Percentiles rank a stretch among this genome's conserved stretches.
Conservation (phyloP, 2,888 invertebrate species). For the Micoletzkya japonica region DNA sequence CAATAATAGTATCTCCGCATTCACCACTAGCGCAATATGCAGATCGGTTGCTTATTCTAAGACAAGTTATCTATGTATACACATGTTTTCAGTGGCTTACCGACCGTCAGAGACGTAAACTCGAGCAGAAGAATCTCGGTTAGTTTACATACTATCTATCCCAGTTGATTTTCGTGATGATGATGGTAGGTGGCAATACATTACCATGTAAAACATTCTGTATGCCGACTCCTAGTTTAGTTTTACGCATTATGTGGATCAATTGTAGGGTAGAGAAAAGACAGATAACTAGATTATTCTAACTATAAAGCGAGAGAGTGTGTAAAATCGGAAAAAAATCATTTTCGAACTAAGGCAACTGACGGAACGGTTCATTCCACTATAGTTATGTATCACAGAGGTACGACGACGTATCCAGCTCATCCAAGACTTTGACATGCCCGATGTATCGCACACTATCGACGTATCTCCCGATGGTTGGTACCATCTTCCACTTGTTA, state of each 20-base stretch:
- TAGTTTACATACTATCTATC: conserved; percentile 45
- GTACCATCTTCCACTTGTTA: not conserved
- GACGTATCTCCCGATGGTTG: conserved; percentile 80
- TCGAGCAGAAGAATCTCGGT: conserved; percentile 70
- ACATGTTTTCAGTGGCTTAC: conserved; percentile 65
- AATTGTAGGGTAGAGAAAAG: too few relatives aligned
- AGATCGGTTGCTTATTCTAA: not conserved
- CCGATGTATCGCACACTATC: conserved; percentile 84
- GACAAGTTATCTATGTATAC: not conserved
- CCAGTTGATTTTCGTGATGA: not conserved
- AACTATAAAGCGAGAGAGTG: not conserved
- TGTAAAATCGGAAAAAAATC: not conserved
- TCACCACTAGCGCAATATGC: not conserved
- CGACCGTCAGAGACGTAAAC: conserved; percentile 65
- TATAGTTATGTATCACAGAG: conserved; percentile 68
- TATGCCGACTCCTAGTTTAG: too few relatives aligned
- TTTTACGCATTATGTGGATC: too few relatives aligned
- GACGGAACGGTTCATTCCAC: not conserved
- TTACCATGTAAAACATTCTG: too few relatives aligned
- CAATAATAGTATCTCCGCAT: too few relatives aligned
- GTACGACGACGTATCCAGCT: conserved; percentile 87
- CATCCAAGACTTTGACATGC: conserved; percentile 98
- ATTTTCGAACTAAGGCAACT: not conserved
- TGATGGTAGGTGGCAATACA: not conserved
- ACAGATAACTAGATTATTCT: not conserved